Conservation (phyloP, 1,140 invertebrate genomes). For the Heterodera carotae region DNA sequence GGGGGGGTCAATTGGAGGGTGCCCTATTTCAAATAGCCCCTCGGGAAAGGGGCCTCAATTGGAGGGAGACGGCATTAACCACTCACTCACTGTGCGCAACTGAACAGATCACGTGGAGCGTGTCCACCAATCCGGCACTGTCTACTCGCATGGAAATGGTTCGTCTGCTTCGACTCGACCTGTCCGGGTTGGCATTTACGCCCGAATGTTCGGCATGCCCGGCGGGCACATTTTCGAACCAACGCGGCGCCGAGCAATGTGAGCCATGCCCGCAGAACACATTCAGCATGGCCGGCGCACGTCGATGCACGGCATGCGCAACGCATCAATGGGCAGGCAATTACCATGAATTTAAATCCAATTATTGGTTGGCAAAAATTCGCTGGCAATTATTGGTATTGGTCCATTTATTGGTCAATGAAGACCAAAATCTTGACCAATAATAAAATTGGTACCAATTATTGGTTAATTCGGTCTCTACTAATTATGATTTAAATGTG, state of each 20-base stretch:
- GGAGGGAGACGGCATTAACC: too few relatives aligned
- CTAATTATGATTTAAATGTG: too few relatives aligned
- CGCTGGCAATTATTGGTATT: not conserved
- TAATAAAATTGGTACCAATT: too few relatives aligned
- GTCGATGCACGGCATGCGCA: constrained; percentile 68
- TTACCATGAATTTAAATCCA: too few relatives aligned
- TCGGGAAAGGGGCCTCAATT: too few relatives aligned
- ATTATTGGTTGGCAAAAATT: not conserved
- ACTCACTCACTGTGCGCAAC: too few relatives aligned
- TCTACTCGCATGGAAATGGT: constrained; percentile 43
- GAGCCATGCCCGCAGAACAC: constrained; percentile 68
- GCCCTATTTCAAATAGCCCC: too few relatives aligned
- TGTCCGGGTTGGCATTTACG: constrained; percentile 70
- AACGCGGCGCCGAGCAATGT: constrained; percentile 68
- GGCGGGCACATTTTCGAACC: constrained; percentile 69
- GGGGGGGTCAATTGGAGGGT: too few relatives aligned
- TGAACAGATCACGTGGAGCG: constrained; percentile 55
- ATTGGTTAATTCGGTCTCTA: too few relatives aligned
- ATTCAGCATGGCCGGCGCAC: constrained; percentile 67
- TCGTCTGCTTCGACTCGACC: constrained; percentile 54
- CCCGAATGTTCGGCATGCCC: constrained; percentile 71
- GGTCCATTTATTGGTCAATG: too few relatives aligned
- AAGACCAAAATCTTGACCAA: not conserved
- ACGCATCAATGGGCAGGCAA: constrained; percentile 67
- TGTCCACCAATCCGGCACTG: constrained; percentile 49